phyloP scores from a whole-genome alignment of 2,113 vertebrate species.

The Cavia porcellus region DNA sequence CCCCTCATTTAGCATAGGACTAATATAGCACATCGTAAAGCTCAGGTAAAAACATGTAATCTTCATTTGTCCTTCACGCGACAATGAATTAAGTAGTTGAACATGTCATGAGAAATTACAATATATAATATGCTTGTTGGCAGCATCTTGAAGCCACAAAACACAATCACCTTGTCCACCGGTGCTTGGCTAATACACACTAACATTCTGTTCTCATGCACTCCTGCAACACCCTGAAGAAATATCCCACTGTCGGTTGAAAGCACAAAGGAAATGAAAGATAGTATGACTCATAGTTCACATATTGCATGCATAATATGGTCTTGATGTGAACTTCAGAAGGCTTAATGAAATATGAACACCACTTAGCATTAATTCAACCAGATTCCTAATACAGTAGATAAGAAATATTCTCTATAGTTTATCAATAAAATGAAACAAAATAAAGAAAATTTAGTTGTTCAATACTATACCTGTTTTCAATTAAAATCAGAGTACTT shows the following conservation, averaged over 20 bases:
- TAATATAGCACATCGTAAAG: background rate
- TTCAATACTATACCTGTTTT: background rate
- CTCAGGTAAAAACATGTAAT: constrained; percentile 51
- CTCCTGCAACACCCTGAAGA: constrained; percentile 35
- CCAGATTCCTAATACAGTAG: background rate
- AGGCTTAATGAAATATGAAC: background rate
- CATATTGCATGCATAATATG: background rate
- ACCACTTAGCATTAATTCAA: constrained; percentile 23
- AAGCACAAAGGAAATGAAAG: constrained; percentile 43
- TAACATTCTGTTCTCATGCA: constrained; percentile 33
- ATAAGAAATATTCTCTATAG: background rate
- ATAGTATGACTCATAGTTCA: constrained; percentile 50
- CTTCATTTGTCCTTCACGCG: constrained; percentile 70
- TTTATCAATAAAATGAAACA: background rate
- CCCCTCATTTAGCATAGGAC: background rate
- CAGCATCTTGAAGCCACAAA: constrained; percentile 40
- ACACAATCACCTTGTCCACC: constrained; percentile 42
- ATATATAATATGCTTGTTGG: constrained; percentile 43
- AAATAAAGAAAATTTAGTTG: background rate
- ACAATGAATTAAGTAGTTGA: constrained; percentile 67
- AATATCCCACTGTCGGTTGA: constrained; percentile 36
- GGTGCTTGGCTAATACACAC: constrained; percentile 48
- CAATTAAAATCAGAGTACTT: constrained; percentile 18
- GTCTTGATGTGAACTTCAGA: constrained; percentile 57
- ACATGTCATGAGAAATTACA: constrained; percentile 60